Evolutionary conservation across 2,797 vertebrate genomes (phyloP), one percentile per base, ranked within the genome.

Genomic region (Acanthurus lineatus): DNA sequence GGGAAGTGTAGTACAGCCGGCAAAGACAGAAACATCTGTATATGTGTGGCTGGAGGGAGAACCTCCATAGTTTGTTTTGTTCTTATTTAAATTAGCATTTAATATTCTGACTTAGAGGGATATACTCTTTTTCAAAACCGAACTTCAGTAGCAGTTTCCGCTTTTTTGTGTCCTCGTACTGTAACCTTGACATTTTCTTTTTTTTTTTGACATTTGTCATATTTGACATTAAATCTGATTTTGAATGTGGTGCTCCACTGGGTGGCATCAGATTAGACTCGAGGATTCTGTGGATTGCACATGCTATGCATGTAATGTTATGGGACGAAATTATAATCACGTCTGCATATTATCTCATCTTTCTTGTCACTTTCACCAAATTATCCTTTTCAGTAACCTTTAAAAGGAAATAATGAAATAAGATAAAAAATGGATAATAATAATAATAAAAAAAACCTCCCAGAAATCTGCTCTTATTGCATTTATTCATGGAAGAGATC

Each of bases 181-280:
- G 71, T 79, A 82, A 85, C 75, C 62, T 58, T 88, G 85, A 88
- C 88, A 90, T 89, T 88, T 86, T 76, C 81, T 65, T 54, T 73
- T 67, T 28, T 45, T 76, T 73, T 82, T 49, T 85, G 89, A 82
- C 77, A 85, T 88, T 87, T 89, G 76, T 28, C 57, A 83, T 72
- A 88, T 84, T 83, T 82, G 52, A 64, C 66, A 12, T 54, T 69
- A 58, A 76, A 71, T 87, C 70, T 59, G 77, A 83, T 78, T 79
- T 73, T 6, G 65, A 76, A 83, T 83, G 69, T 14, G 48, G 52
- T 65, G 74, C 22, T 66, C 35, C 35, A 61, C 76, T 56, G 61
- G 28, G 69, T 42, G 19, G 61, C 61, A 72, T 82, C 64, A 81
- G 68, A 85, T 87, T 65, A 57, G 57, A 2, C 9, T 22, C 1